Conservation (phyloP, 2,797 vertebrate genomes). For the Lagorchestes hirsutus region DNA sequence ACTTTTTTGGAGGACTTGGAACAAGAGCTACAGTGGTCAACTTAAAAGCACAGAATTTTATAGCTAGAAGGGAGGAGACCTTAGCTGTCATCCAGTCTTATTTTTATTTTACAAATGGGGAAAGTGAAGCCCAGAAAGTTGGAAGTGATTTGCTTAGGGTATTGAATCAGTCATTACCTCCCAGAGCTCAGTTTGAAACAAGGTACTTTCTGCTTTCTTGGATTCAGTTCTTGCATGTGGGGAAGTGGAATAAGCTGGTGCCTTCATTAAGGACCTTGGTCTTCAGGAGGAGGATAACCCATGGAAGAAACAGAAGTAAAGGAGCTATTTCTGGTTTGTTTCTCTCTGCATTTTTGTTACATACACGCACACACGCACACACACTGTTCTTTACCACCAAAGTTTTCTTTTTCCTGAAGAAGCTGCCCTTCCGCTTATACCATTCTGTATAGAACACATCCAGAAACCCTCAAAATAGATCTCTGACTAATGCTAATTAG, state of each 20-base stretch:
- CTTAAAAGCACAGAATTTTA: neutral
- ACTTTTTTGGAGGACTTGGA: neutral
- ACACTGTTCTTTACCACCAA: too few species aligned
- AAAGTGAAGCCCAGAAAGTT: neutral
- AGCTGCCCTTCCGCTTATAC: too few species aligned
- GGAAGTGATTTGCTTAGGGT: neutral
- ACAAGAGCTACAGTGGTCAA: neutral
- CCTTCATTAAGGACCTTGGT: neutral
- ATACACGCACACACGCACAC: too few species aligned
- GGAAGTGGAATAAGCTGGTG: neutral
- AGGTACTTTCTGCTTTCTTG: neutral
- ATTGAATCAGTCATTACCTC: neutral
- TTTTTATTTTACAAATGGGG: neutral
- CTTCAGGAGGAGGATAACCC: neutral
- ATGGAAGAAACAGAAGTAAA: neutral
- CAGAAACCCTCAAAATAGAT: neutral
- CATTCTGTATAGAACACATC: neutral
- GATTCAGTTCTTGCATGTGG: neutral
- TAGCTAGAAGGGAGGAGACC: neutral
- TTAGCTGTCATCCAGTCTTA: neutral
- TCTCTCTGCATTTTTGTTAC: neutral
- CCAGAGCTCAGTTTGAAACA: neutral
- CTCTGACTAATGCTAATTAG: neutral
- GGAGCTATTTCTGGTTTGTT: neutral
- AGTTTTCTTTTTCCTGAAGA: too few species aligned